Base-by-base conservation (phyloP, 2,797 vertebrate genomes). In the Gambusia yucatana region DNA sequence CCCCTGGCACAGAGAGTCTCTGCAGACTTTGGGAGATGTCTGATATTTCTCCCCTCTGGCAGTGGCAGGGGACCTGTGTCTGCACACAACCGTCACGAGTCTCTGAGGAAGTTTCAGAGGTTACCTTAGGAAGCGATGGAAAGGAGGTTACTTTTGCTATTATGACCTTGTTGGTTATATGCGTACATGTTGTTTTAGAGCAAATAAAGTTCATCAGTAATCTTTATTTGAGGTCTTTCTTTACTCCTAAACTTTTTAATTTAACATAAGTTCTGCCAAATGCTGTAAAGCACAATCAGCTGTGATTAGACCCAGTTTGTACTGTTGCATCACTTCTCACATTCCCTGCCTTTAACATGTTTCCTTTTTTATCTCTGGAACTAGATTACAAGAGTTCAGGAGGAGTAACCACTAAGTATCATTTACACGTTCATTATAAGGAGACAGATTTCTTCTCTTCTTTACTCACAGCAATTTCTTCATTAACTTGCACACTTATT, bases 1-100 rank as follows among this genome's bases (percentile, higher is more conserved):
- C 89, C 87, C 83, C 79, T 57, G 84, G 86, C 87, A 76, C 82
- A 52, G 77, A 46, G 52, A 76, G 76, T 63, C 77, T 88, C 84
- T 65, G 36, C 20, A 20, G 89, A 88, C 90, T 90, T 63, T 72
- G 84, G 76, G 79, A 89, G 75, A 80, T 86, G 85, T 86, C 87
- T 79, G 79, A 84, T 81, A 57, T 82, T 67, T 77, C 82, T 85
- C 77, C 86, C 86, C 82, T 86, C 83, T 73, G 85, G 80, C 78
- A 48, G 83, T 69, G 73, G 77, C 81, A 65, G 71, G 72, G 79
- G 78, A 77, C 76, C 47, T 25, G 41, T 55, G 61, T 78, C 43
- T 16, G 81, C 0, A 39, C 72, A 65, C 75, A 69, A 11, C 84
- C 73, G 46, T 28, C 82, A 76, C 5, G 59, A 82, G 76, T 61